A percentile compares a stretch with the other conserved stretches of the same genome.
Evolutionary conservation across 2,888 invertebrate species (phyloP).

Genomic region (Lutraria lutraria): DNA sequence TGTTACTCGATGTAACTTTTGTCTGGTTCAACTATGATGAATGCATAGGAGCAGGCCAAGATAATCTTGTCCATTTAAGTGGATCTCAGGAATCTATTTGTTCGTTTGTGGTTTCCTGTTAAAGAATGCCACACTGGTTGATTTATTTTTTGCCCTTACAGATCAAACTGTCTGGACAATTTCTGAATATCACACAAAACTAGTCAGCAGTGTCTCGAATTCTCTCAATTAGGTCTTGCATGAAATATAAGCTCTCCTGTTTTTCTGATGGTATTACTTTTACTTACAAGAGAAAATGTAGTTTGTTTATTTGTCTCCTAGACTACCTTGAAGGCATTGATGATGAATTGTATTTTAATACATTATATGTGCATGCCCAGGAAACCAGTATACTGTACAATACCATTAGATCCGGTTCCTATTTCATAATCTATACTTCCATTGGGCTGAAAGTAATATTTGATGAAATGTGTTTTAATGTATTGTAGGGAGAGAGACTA

Average conservation of each 20-base stretch:
- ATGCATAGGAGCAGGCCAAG: constrained; percentile 1
- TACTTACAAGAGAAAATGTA: not conserved
- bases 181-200: not conserved
- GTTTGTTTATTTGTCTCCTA: constrained; percentile 1
- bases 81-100: not conserved
- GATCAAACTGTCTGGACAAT: not conserved
- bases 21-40: not conserved
- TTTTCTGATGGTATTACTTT: constrained; percentile 6
- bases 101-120: not conserved
- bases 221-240: constrained; percentile 16
- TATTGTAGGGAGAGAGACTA: constrained; percentile 1
- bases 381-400: not conserved
- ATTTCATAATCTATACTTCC: constrained; percentile 3
- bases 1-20: not conserved
- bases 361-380: not conserved
- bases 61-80: constrained; percentile 6
- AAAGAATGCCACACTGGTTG: not conserved
- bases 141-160: not conserved
- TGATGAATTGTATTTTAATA: constrained; percentile 13
- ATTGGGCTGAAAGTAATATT: constrained; percentile 13
- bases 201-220: not conserved
- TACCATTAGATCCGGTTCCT: constrained; percentile 3
- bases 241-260: not conserved
- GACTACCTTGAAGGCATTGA: constrained; percentile 11
- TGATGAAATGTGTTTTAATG: constrained; percentile 13